A percentile compares a stretch with the other conserved stretches of the same genome.
Conservation (phyloP, 2,888 invertebrate genomes). For the Hanleya hanleyi region DNA sequence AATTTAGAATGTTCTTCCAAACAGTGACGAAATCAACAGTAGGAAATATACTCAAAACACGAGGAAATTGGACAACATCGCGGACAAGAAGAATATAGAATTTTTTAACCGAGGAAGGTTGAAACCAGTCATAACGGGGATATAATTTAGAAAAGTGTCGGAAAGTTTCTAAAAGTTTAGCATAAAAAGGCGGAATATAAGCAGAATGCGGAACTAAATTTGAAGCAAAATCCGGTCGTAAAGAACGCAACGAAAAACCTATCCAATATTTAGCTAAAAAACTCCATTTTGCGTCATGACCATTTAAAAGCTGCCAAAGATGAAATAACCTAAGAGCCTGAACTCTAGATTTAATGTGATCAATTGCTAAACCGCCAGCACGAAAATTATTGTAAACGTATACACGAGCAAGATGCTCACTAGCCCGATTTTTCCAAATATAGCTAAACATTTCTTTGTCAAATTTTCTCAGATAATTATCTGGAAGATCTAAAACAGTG, state of each 20-base stretch:
- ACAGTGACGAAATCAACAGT: background rate
- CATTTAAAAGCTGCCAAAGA: background rate
- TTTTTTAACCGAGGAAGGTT: background rate
- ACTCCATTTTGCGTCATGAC: background rate
- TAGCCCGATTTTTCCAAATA: background rate
- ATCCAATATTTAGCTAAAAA: constrained; percentile 3
- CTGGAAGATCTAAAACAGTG: no score
- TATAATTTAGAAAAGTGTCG: background rate
- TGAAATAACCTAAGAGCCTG: background rate
- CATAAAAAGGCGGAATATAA: background rate
- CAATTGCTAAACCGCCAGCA: background rate
- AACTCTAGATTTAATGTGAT: background rate
- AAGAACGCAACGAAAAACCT: background rate
- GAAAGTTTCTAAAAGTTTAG: background rate
- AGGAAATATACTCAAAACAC: background rate
- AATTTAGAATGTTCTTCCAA: background rate
- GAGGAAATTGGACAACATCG: background rate
- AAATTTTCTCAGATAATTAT: no score
- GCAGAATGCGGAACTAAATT: background rate
- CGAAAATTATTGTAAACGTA: background rate
- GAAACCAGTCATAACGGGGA: background rate
- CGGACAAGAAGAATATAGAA: background rate
- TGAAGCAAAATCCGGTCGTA: background rate
- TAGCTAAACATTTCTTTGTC: no score
- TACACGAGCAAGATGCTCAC: background rate